Conservation (phyloP, 2,113 vertebrate species). For the Sigmodon hispidus region DNA sequence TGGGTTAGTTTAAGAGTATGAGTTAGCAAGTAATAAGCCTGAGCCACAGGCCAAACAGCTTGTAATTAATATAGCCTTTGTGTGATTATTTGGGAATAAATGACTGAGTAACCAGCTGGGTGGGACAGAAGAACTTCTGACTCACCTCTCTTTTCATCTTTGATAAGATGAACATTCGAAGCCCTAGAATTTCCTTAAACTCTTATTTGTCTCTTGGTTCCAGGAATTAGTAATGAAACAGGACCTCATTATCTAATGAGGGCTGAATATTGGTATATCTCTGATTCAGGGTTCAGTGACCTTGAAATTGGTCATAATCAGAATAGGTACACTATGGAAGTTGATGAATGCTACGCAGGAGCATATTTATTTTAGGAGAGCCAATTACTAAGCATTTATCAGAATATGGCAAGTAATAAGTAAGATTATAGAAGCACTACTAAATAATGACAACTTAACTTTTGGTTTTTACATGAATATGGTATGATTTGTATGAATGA, state of each 20-base stretch:
- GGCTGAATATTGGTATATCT: neutral
- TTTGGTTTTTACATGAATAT: constrained; percentile 26
- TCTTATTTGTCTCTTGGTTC: neutral
- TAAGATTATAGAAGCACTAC: neutral
- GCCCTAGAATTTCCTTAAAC: neutral
- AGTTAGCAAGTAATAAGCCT: too few species aligned
- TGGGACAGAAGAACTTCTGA: too few species aligned
- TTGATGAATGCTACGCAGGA: neutral
- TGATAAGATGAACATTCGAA: constrained; percentile 1
- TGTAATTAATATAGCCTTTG: too few species aligned
- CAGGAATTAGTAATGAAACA: neutral
- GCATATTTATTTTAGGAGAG: constrained; percentile 13
- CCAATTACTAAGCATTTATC: neutral
- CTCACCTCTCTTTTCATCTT: neutral
- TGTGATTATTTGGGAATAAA: too few species aligned
- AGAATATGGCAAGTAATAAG: constrained; percentile 28
- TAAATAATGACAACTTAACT: neutral
- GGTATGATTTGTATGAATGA: neutral
- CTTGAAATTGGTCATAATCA: neutral
- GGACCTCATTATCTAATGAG: neutral
- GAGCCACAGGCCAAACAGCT: too few species aligned
- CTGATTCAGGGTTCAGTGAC: neutral
- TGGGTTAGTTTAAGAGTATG: too few species aligned
- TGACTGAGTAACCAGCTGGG: too few species aligned
- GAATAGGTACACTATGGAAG: neutral